phyloP scores from a whole-genome alignment of 1,140 invertebrate genomes.

The Atta cephalotes region DNA sequence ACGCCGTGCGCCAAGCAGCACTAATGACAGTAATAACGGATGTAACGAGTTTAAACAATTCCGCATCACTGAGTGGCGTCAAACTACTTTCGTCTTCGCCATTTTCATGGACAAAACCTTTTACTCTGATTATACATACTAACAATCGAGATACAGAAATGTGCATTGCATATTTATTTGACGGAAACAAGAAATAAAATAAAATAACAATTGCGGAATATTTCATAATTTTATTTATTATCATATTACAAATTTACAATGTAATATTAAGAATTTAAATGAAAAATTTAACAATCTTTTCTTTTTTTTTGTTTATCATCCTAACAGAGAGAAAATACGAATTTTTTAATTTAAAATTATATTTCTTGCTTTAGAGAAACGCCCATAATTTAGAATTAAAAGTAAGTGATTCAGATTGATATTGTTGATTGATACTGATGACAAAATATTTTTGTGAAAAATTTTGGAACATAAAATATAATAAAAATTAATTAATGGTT shows the following conservation, averaged over 20 bases:
- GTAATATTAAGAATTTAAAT: not conserved
- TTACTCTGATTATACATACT: constrained; percentile 15
- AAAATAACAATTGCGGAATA: not conserved
- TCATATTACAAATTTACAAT: not conserved
- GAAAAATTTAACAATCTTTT: not conserved
- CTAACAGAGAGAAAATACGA: not conserved
- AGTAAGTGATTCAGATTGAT: not conserved
- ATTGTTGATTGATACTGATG: too few species aligned
- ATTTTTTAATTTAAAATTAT: not conserved
- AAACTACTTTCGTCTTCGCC: not conserved
- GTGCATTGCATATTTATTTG: not conserved
- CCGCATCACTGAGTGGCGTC: constrained; percentile 25
- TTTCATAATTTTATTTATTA: constrained; percentile 7
- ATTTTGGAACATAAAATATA: not conserved
- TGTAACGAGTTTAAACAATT: constrained; percentile 63
- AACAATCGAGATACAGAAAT: constrained; percentile 13
- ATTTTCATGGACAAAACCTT: constrained; percentile 34
- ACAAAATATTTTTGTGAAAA: not conserved
- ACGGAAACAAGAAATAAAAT: not conserved
- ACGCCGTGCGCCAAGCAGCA: constrained; percentile 4
- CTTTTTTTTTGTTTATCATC: not conserved
- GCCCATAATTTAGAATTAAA: not conserved
- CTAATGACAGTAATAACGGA: constrained; percentile 63
- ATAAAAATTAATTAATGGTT: not conserved
- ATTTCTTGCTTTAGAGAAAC: too few species aligned